phyloP scores from a whole-genome alignment of 2,888 invertebrate species.

The Dicyrtomina minuta region DNA sequence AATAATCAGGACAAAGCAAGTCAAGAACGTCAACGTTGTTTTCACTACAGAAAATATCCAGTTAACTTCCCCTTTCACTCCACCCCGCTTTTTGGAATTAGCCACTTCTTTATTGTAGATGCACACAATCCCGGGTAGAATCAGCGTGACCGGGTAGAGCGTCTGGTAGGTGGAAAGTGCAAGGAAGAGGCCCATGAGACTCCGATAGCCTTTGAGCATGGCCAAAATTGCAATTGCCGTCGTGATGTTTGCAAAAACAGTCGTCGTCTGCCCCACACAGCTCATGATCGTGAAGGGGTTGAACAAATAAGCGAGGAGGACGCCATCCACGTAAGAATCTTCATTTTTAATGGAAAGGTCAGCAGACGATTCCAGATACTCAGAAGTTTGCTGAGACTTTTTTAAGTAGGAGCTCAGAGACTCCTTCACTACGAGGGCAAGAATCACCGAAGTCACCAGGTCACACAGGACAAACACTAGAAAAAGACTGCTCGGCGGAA shows the following conservation, averaged over 20 bases:
- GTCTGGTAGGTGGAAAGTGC: constrained; percentile 80
- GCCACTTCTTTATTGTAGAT: constrained; percentile 58
- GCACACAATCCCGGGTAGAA: constrained; percentile 78
- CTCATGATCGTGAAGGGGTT: constrained; percentile 85
- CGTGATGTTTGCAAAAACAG: constrained; percentile 83
- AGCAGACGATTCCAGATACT: constrained; percentile 37
- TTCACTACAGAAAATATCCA: constrained; percentile 61
- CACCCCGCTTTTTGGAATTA: too few species aligned
- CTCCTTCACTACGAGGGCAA: constrained; percentile 70
- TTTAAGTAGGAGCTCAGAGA: constrained; percentile 66
- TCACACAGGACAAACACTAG: constrained; percentile 73
- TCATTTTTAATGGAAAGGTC: constrained; percentile 55
- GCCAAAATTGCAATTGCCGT: constrained; percentile 71
- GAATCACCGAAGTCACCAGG: constrained; percentile 71
- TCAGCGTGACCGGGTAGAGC: constrained; percentile 70
- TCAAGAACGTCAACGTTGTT: constrained; percentile 61
- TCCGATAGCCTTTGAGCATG: constrained; percentile 65
- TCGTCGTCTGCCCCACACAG: constrained; percentile 86
- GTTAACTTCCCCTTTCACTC: constrained; percentile 54
- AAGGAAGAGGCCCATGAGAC: constrained; percentile 68
- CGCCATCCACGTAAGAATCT: constrained; percentile 66
- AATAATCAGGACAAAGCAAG: constrained; percentile 63
- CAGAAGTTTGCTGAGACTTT: constrained; percentile 47
- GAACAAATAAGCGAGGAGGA: constrained; percentile 76
- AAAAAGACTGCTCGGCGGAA: constrained; percentile 55